phyloP scores from a whole-genome alignment of 2,888 invertebrate species.

The Deroplatys truncata region DNA sequence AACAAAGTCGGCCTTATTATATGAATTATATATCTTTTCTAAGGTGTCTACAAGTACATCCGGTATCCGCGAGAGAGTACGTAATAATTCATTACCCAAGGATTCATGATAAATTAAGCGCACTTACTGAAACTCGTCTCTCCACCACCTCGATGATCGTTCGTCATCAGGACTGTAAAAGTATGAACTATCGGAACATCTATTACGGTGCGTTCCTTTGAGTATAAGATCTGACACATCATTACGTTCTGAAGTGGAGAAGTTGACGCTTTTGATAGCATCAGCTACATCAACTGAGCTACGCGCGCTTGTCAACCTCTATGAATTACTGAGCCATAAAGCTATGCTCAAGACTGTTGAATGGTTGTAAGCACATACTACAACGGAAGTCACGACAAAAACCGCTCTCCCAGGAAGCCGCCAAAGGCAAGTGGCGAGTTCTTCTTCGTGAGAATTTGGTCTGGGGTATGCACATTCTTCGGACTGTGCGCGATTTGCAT shows the following conservation, averaged over 20 bases:
- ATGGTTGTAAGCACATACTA: neutral
- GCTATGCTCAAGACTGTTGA: too few species aligned
- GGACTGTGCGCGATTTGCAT: neutral
- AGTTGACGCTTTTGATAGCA: neutral
- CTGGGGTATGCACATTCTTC: neutral
- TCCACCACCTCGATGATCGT: too few species aligned
- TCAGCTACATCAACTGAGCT: neutral
- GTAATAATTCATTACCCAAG: too few species aligned
- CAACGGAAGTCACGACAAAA: neutral
- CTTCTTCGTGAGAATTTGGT: neutral
- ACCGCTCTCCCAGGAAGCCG: neutral
- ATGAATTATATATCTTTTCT: too few species aligned
- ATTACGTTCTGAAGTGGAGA: neutral
- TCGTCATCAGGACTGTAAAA: too few species aligned
- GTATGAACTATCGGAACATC: too few species aligned
- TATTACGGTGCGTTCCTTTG: neutral
- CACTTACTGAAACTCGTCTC: too few species aligned
- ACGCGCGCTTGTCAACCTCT: too few species aligned
- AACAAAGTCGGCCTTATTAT: too few species aligned
- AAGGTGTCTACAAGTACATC: too few species aligned
- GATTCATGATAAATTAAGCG: too few species aligned
- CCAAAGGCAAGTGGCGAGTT: neutral
- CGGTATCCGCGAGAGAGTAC: too few species aligned
- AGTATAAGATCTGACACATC: neutral
- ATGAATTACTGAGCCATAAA: neutral